Evolutionary conservation across 2,113 vertebrate genomes (phyloP), one percentile per base, ranked within the genome.

Genomic region (Chlorodrepanis virens): DNA sequence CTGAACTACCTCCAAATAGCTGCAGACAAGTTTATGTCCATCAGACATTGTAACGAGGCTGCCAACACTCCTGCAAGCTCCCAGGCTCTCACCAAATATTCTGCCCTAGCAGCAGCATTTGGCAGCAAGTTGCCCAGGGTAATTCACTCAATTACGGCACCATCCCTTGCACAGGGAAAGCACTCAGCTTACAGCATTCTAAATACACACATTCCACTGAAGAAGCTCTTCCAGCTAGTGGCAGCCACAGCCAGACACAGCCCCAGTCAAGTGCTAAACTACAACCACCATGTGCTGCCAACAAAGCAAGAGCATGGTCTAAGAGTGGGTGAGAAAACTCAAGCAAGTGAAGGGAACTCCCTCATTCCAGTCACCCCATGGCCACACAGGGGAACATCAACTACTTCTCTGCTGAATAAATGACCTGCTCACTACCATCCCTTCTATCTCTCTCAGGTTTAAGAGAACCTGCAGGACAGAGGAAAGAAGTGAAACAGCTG

Each of bases 181-280:
- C 49, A 53, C 23, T 10, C 5, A 28, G 35, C 45, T 60, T 47
- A 28, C 69, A 74, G 56, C 77, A 74, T 24, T 54, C 45, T 23
- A 54, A 90, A 80, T 28, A 23, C 63, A 85, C 27, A 50, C 29
- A 53, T 11, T 59, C 37, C 37, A 17, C 5, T 40, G 22, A 47
- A 71, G 60, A 45, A 93, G 29, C 42, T 82, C 52, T 49, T 72
- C 80, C 75, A 82, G 52, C 91, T 75, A 87, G 60, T 60, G 86
- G 84, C 78, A 77, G 72, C 17, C 18, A 72, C 29, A 83, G 61
- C 35, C 77, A 69, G 50, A 28, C 75, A 45, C 3, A n/a, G 45
- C 37, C 79, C 59, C 60, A 53, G 10, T 29, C 8, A 28, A 52
- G n/a, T 5, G 25, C 40, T 44, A 59, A 89, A 19, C 5, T 18